Conservation (phyloP, 2,888 invertebrate genomes). For the Callyntrura sp. region DNA sequence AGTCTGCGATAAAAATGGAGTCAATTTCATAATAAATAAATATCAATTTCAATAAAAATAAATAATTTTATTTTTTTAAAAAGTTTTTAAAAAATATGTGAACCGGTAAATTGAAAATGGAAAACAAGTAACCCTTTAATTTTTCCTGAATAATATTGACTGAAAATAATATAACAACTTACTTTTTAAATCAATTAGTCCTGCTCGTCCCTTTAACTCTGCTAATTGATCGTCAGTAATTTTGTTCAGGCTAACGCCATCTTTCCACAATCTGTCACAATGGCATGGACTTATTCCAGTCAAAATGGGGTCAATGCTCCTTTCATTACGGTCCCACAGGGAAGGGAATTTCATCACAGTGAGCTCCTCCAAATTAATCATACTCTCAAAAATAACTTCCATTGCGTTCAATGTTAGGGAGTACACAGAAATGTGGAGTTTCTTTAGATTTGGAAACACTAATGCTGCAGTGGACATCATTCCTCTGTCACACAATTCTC, state of each 20-base stretch:
- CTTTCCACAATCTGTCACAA: conserved; percentile 61
- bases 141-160: background rate
- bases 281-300: conserved; percentile 62
- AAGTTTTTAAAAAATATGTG: no score
- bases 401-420: conserved; percentile 46
- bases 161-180: conserved; percentile 1
- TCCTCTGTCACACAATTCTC: conserved; percentile 38
- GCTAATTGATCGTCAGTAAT: conserved; percentile 29
- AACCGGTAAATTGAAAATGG: no score
- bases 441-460: conserved; percentile 63
- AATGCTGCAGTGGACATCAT: conserved; percentile 27
- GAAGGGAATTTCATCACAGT: conserved; percentile 63
- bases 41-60: no score
- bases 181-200: conserved; percentile 75
- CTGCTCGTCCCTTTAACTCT: conserved; percentile 48
- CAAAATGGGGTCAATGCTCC: conserved; percentile 73
- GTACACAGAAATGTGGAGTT: conserved; percentile 58
- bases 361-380: conserved; percentile 54
- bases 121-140: no score
- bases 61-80: no score
- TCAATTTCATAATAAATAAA: no score
- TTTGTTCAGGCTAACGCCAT: conserved; percentile 9
- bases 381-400: conserved; percentile 58
- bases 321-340: conserved; percentile 63
- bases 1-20: conserved; percentile 27